Base-by-base conservation (phyloP, 2,888 invertebrate species). In the Scaeva pyrastri region DNA sequence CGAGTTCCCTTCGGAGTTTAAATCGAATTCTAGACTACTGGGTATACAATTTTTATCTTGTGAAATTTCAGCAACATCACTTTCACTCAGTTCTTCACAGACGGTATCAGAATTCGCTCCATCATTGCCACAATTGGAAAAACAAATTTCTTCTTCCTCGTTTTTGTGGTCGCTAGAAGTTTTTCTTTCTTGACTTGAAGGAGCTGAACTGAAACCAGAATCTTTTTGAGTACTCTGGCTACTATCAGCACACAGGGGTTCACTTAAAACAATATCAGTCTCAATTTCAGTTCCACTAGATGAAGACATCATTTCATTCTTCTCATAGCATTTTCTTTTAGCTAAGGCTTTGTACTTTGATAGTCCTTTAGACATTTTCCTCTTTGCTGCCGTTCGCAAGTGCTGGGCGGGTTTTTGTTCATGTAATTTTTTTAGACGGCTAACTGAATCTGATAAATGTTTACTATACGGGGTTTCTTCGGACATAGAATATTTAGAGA, bases 121-220 rank as follows among this genome's bases (percentile, higher is more conserved):
- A 16, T 48, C 68, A 48, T 70, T 62, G 41, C 55, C 39, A 23
- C n/a, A 21, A 48, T 75, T 56, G 1, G 50, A 74, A 41, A 36
- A n/a, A 58, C 72, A 76, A 45, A 68, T 72, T 45, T 76, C 76
- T 31, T 79, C 66, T 14, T 78, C 75, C 21, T 83, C 79, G 43
- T 78, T 56, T 8, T 62, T 64, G 19, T 66, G 72, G 5, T 87
- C 79, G 56, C 77, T 75, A 7, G 72, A 83, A 11, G 56, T 77
- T 71, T 78, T 82, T 26, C 70, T 76, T 62, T 89, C 90, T 77
- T 90, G 90, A 78, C 89, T 89, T 12, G 89, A 89, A 41, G 81
- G 87, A 31, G 88, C 88, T 14, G 89, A 89, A 74, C 89, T 89
- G 55, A 89, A 80, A 39, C 90, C 90, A 16, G 90, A 90, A 82